Conservation (phyloP, 2,888 invertebrate species). For the Pediacus dermestoides region DNA sequence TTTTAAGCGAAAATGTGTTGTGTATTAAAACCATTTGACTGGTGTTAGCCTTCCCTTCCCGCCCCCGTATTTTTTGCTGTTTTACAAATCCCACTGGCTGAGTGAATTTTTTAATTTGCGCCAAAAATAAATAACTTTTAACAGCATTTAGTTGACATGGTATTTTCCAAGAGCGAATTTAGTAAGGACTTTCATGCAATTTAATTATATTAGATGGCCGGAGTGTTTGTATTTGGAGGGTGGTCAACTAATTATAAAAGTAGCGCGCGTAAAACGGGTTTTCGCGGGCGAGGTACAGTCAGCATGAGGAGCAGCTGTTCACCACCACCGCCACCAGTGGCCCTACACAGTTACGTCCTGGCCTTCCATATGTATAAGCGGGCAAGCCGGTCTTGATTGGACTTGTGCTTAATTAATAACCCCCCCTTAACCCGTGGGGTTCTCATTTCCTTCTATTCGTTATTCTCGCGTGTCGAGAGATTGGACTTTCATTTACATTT, state of each 20-base stretch:
- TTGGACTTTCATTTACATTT: slow-evolving; percentile 45
- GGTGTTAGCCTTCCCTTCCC: too few species aligned
- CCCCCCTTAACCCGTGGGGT: slow-evolving; percentile 43
- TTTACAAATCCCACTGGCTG: too few species aligned
- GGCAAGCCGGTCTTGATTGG: slow-evolving; percentile 51
- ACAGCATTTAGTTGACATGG: background rate
- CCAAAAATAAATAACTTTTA: background rate
- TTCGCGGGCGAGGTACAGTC: slow-evolving; percentile 6
- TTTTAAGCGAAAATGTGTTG: too few species aligned
- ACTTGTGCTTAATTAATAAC: slow-evolving; percentile 59
- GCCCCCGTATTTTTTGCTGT: too few species aligned
- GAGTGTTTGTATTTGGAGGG: slow-evolving; percentile 18
- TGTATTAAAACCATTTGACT: too few species aligned
- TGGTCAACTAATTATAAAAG: slow-evolving; percentile 26
- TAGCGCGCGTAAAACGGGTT: slow-evolving; percentile 10
- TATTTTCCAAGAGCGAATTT: background rate
- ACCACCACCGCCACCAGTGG: slow-evolving; percentile 10
- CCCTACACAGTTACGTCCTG: slow-evolving; percentile 10
- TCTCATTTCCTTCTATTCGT: slow-evolving; percentile 42
- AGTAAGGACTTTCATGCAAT: slow-evolving; percentile 15
- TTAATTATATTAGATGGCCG: slow-evolving; percentile 19
- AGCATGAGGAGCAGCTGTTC: slow-evolving; percentile 28
- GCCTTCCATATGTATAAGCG: slow-evolving; percentile 28
- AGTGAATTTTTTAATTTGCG: too few species aligned
- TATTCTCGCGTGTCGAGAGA: slow-evolving; percentile 45